A percentile compares a stretch with the other conserved stretches of the same genome.
phyloP scores from a whole-genome alignment of 2,797 vertebrate genomes.

The Hylomyscus alleni region DNA sequence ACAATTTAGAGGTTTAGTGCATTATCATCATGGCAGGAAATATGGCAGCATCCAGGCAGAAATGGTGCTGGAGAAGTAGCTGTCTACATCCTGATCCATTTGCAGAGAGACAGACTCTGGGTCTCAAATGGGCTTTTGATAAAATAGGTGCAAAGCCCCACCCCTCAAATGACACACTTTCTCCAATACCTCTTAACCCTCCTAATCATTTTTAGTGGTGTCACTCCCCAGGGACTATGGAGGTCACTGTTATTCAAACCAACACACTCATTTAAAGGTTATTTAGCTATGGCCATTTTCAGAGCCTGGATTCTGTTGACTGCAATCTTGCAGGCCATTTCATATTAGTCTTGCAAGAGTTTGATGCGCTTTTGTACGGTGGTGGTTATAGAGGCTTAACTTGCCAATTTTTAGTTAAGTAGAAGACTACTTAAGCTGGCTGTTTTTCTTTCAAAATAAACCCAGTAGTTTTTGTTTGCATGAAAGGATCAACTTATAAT shows the following conservation, averaged over 20 bases:
- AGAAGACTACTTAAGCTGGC: background rate
- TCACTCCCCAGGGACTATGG: background rate
- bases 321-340: background rate
- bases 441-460: background rate
- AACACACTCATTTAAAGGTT: background rate
- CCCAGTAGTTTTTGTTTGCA: background rate
- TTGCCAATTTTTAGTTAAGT: constrained; percentile 11
- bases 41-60: background rate
- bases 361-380: background rate
- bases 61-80: background rate
- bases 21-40: background rate
- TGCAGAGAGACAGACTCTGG: background rate
- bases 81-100: background rate
- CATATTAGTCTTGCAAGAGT: background rate
- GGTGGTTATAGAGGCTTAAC: background rate
- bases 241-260: background rate
- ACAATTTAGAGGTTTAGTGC: background rate
- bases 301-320: constrained; percentile 12
- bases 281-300: background rate
- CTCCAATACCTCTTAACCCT: background rate
- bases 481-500: background rate
- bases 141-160: background rate
- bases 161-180: background rate
- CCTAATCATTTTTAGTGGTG: background rate
- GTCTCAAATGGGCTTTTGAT: background rate